Percentiles rank a stretch among this genome's conserved stretches.
Evolutionary conservation across 2,113 vertebrate genomes (phyloP).

Genomic region (Rana temporaria): DNA sequence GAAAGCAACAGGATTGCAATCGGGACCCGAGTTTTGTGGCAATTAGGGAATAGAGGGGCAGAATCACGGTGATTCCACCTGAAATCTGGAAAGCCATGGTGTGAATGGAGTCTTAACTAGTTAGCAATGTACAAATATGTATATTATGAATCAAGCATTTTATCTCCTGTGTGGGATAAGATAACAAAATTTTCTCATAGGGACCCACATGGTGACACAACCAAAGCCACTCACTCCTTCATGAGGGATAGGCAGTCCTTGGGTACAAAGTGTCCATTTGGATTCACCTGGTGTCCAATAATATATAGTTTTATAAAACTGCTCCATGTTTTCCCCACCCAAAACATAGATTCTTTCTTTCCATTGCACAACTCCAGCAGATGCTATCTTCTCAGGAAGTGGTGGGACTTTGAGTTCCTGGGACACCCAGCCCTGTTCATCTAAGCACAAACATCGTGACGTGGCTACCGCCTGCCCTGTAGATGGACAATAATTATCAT

Average conservation of each 20-base stretch:
- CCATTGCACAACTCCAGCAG: constrained; percentile 79
- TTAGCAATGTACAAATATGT: too few species aligned
- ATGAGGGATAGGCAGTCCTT: constrained; percentile 37
- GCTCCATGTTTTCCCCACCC: constrained; percentile 64
- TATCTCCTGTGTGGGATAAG: constrained; percentile 40
- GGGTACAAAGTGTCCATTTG: constrained; percentile 39
- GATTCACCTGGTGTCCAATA: constrained; percentile 78
- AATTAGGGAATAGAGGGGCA: too few species aligned
- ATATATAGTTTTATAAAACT: constrained; percentile 73
- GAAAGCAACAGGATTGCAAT: too few species aligned
- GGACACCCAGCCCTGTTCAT: constrained; percentile 47
- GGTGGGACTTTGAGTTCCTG: constrained; percentile 71
- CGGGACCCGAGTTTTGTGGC: too few species aligned
- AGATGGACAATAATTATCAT: constrained; percentile 47
- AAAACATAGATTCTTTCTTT: constrained; percentile 80
- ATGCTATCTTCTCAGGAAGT: constrained; percentile 75
- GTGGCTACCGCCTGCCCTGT: constrained; percentile 68
- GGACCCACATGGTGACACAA: constrained; percentile 51
- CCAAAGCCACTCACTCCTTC: constrained; percentile 35
- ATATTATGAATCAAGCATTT: too few species aligned
- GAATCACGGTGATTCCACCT: too few species aligned
- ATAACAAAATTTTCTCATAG: constrained; percentile 46
- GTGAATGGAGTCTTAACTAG: too few species aligned
- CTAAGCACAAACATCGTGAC: constrained; percentile 59
- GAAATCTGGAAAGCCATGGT: too few species aligned